Percentiles rank a stretch among this genome's conserved stretches.
phyloP scores from a whole-genome alignment of 2,797 vertebrate species.

The Rhinatrema bivittatum region DNA sequence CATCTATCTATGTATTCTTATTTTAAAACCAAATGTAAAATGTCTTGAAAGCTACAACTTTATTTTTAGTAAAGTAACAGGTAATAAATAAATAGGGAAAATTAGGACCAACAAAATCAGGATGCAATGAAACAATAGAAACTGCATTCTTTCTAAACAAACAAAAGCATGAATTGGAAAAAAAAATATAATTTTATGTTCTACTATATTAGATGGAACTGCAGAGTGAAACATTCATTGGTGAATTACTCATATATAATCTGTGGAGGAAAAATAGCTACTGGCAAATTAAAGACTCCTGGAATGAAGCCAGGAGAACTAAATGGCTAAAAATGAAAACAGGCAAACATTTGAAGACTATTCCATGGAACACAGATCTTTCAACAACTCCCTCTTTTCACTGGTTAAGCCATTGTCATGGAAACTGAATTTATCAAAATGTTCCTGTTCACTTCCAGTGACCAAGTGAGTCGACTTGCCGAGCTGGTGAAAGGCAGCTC shows the following conservation, averaged over 20 bases:
- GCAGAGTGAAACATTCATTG: constrained; percentile 56
- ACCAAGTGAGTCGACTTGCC: constrained; percentile 52
- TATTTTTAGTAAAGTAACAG: constrained; percentile 27
- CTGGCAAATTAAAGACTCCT: constrained; percentile 55
- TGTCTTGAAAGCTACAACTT: constrained; percentile 21
- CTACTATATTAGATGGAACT: constrained; percentile 46
- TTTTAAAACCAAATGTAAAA: constrained; percentile 30
- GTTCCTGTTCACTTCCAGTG: constrained; percentile 53
- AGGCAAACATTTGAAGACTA: constrained; percentile 56
- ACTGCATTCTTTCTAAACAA: constrained; percentile 42
- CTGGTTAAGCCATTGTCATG: constrained; percentile 67
- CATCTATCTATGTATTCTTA: constrained; percentile 10
- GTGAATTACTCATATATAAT: constrained; percentile 61
- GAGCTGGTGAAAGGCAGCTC: constrained; percentile 54
- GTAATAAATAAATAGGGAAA: constrained; percentile 44
- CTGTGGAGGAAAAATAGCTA: constrained; percentile 55
- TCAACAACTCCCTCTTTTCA: constrained; percentile 51
- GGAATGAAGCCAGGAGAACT: constrained; percentile 57
- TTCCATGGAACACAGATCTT: constrained; percentile 56
- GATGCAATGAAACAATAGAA: constrained; percentile 23
- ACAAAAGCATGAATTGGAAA: constrained; percentile 48
- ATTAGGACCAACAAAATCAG: constrained; percentile 23
- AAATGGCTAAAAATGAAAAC: constrained; percentile 66
- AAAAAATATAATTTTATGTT: constrained; percentile 56
- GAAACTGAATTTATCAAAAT: constrained; percentile 67